These are phyloP conservation scores for Copidosoma aretas DNA, from an alignment of 2,888 invertebrate genomes.

Conservation along the genomic window DNA sequence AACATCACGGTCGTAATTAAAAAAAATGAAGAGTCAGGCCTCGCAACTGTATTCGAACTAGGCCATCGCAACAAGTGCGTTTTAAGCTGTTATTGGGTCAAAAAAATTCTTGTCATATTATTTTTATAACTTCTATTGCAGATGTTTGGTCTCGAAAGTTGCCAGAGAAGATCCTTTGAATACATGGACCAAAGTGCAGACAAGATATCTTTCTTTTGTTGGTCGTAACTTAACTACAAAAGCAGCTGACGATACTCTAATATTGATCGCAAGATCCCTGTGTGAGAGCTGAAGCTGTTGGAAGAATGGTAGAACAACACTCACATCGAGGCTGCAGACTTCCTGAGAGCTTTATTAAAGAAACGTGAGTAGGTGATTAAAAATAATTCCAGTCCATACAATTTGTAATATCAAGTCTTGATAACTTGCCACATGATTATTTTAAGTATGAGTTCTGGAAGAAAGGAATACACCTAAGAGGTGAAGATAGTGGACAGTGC, in stretches of 20 bases:
- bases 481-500: slow-evolving; percentile 93
- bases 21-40: slow-evolving; percentile 79
- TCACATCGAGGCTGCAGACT: slow-evolving; percentile 78
- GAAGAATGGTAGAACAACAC: slow-evolving; percentile 83
- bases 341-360: slow-evolving; percentile 71
- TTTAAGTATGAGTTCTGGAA: slow-evolving; percentile 70
- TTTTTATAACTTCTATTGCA: slow-evolving; percentile 34
- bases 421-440: background rate
- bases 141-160: slow-evolving; percentile 61
- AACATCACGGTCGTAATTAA: slow-evolving; percentile 76
- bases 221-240: slow-evolving; percentile 74
- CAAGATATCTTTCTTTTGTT: slow-evolving; percentile 79
- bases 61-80: slow-evolving; percentile 65
- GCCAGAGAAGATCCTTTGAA: slow-evolving; percentile 76
- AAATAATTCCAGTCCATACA: background rate
- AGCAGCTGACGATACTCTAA: slow-evolving; percentile 65
- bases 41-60: slow-evolving; percentile 75
- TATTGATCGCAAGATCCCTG: slow-evolving; percentile 84
- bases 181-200: slow-evolving; percentile 81
- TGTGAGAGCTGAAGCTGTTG: slow-evolving; percentile 87
- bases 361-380: slow-evolving; percentile 67
- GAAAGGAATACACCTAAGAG: slow-evolving; percentile 76
- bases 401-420: slow-evolving; percentile 43
- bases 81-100: slow-evolving; percentile 10
- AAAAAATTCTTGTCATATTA: slow-evolving; percentile 16